Evolutionary conservation across 2,113 vertebrate species (phyloP).

Genomic region (Trochalopteron elliotii): DNA sequence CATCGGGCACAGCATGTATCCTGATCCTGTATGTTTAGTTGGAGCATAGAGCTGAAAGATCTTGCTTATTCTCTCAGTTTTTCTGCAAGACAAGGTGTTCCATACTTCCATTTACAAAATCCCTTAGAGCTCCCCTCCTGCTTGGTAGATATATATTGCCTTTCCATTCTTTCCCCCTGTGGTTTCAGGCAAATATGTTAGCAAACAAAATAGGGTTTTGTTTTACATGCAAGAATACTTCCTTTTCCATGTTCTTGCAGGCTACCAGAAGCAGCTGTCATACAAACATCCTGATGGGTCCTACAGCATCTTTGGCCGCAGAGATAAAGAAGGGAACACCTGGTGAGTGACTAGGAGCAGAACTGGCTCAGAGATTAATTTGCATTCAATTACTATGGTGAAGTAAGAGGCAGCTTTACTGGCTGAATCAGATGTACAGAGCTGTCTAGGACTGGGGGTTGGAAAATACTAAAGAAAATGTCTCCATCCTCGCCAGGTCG

Average conservation of each 20-base stretch:
- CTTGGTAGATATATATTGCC: not conserved
- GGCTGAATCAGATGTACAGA: not conserved
- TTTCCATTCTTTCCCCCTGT: not conserved
- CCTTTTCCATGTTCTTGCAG: conserved; percentile 3
- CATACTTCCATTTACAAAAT: not conserved
- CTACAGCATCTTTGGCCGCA: conserved; percentile 71
- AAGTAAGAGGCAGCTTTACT: not conserved
- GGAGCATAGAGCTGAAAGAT: not conserved
- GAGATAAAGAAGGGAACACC: conserved; percentile 62
- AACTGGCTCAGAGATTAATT: not conserved
- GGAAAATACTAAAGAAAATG: not conserved
- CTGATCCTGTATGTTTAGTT: not conserved
- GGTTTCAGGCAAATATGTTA: not conserved
- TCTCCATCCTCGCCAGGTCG: rapidly evolving
- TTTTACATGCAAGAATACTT: not conserved
- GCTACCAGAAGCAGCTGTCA: conserved; percentile 75
- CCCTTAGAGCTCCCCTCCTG: not conserved
- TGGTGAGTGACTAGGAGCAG: conserved; percentile 57
- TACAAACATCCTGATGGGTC: conserved; percentile 73
- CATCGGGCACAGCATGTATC: not conserved
- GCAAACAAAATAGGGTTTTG: not conserved
- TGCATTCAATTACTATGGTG: not conserved
- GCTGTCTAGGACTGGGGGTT: not conserved
- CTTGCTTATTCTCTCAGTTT: not conserved
- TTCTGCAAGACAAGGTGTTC: not conserved